Percentiles rank a stretch among this genome's conserved stretches.
Evolutionary conservation across 2,797 vertebrate species (phyloP).

Genomic region (Rhabdomys pumilio): DNA sequence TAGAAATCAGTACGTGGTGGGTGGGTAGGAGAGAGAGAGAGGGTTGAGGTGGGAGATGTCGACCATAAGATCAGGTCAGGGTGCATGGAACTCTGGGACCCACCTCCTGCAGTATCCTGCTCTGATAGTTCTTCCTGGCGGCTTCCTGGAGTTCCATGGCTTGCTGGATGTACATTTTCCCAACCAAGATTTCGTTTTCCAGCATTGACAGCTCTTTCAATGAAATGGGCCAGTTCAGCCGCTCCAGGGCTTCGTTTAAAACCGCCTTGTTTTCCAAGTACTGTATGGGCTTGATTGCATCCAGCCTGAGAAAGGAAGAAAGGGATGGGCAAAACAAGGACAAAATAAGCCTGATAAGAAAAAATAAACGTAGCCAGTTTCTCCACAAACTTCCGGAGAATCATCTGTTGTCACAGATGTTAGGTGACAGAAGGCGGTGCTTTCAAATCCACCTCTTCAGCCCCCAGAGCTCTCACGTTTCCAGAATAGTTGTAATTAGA

Average conservation of each 20-base stretch:
- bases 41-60: not conserved
- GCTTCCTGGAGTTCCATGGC: conserved; percentile 90
- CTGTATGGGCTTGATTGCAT: conserved; percentile 86
- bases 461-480: no score
- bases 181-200: conserved; percentile 90
- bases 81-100: not conserved
- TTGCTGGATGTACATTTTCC: conserved; percentile 89
- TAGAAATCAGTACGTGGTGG: not conserved
- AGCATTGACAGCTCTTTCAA: conserved; percentile 89
- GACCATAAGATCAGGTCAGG: not conserved
- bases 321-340: not conserved
- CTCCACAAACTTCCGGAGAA: not conserved
- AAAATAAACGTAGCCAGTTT: not conserved
- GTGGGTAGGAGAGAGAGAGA: not conserved
- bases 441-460: not conserved
- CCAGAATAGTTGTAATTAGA: not conserved
- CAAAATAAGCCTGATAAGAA: not conserved
- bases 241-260: conserved; percentile 88
- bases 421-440: not conserved
- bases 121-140: conserved; percentile 78
- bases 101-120: conserved; percentile 44
- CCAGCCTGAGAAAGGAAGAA: conserved; percentile 85
- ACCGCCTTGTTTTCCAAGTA: conserved; percentile 89
- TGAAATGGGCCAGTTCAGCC: conserved; percentile 90
- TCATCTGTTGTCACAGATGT: not conserved